Base-by-base conservation (phyloP, 2,113 vertebrate species). In the Chloebia gouldiae region DNA sequence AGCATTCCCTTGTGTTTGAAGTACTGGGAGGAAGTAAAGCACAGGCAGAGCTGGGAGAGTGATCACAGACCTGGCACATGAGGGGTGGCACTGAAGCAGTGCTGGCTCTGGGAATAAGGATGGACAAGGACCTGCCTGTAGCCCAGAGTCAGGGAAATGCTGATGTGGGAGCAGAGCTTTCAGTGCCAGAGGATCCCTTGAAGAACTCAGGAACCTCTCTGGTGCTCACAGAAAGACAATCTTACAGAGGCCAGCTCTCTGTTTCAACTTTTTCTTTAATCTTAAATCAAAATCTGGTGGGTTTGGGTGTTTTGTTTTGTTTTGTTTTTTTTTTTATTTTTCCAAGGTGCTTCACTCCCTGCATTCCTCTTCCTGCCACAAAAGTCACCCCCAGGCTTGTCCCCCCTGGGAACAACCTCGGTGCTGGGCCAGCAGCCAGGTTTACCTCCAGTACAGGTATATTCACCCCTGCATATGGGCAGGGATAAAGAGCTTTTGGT, bases 41-140 rank as follows among this genome's bases (percentile, higher is more conserved):
- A 3, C 2, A 14, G 0, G 1, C 70, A 75, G 76, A 22, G 19
- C 22, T 40, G 59, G 47, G 14, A n/a, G 7, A 1, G 47, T 20
- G 33, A 44, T 8, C 21, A 2, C 16, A 50, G 54, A 27, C 2
- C 31, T 19, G 14, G 20, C 2, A 18, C 54, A 5, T 15, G 60
- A 64, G 45, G 57, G 56, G 5, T 31, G 60, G 13, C 81, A 63
- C 60, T 70, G 86, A 15, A 15, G 13, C 15, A 65, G 10, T 5
- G 7, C 17, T 16, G 57, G 22, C 39, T 76, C 45, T 54, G 30
- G 47, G 40, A 64, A 49, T 50, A 1, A 60, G 31, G 53, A 40
- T 31, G 64, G 47, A 51, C 45, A 18, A 22, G 57, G 37, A 18
- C 37, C 44, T 71, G 49, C 31, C 60, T 44, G 60, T 6, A 31